A percentile compares a stretch with the other conserved stretches of the same genome.
Evolutionary conservation across 1,140 invertebrate species (phyloP).

Genomic region (Pectinophora gossypiella): DNA sequence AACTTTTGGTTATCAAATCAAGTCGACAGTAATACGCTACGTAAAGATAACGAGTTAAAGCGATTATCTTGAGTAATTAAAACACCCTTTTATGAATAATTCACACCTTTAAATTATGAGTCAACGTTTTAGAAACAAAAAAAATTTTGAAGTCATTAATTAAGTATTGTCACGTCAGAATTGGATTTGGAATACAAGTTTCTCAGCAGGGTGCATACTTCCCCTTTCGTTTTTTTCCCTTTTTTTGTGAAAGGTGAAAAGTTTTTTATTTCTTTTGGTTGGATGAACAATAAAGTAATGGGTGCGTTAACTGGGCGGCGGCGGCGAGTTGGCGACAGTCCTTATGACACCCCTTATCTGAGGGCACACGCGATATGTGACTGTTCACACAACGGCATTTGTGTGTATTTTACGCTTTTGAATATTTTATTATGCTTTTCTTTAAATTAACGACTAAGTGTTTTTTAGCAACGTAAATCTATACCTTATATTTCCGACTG

Average conservation of each 20-base stretch:
- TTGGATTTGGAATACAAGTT: background rate
- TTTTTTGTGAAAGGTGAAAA: background rate
- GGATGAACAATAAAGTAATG: background rate
- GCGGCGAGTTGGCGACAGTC: background rate
- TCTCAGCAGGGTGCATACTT: too few species aligned
- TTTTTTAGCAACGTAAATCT: too few species aligned
- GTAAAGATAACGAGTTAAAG: background rate
- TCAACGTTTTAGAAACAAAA: background rate
- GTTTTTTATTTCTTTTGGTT: background rate
- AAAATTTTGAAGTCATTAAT: background rate
- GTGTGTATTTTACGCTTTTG: too few species aligned
- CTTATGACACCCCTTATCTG: background rate
- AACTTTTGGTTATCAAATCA: background rate
- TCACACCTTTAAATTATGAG: background rate
- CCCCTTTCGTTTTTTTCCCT: too few species aligned
- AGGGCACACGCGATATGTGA: background rate
- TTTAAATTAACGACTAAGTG: too few species aligned
- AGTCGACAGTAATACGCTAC: background rate
- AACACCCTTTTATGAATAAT: background rate
- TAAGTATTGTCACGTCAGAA: background rate
- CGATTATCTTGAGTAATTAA: background rate
- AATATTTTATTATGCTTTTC: too few species aligned
- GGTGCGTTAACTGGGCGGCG: background rate
- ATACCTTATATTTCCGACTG: too few species aligned
- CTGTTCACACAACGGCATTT: too few species aligned